Conservation (phyloP, 1,140 invertebrate species). For the Araneus ventricosus region DNA sequence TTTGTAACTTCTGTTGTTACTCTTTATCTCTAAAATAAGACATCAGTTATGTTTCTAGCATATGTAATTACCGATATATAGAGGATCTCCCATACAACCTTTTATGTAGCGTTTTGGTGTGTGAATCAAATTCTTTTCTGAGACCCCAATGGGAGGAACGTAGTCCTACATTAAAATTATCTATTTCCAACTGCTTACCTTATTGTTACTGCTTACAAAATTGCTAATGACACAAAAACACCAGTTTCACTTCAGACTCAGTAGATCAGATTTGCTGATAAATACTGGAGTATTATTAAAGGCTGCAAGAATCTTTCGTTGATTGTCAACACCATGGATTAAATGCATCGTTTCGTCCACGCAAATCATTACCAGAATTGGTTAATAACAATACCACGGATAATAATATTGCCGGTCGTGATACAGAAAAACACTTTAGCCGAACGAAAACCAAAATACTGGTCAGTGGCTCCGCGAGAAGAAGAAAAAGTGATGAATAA, state of each 20-base stretch:
- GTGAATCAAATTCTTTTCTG: too few relatives aligned
- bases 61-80: too few relatives aligned
- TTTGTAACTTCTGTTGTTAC: too few relatives aligned
- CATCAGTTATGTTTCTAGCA: too few relatives aligned
- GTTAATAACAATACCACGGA: not conserved
- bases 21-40: too few relatives aligned
- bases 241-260: not conserved
- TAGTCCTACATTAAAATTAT: too few relatives aligned
- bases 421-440: not conserved
- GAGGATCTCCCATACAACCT: too few relatives aligned
- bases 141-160: too few relatives aligned
- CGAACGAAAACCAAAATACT: constrained; percentile 4
- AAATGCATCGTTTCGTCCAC: not conserved
- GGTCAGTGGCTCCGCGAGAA: constrained; percentile 3
- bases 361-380: not conserved
- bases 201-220: not conserved
- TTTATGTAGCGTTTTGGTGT: too few relatives aligned
- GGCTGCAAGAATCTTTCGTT: not conserved
- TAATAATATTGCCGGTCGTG: not conserved
- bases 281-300: too few relatives aligned
- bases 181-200: not conserved
- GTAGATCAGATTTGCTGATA: too few relatives aligned
- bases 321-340: not conserved
- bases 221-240: not conserved
- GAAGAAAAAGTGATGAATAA: not conserved